Conservation (phyloP, 2,113 vertebrate genomes). For the Ia io region DNA sequence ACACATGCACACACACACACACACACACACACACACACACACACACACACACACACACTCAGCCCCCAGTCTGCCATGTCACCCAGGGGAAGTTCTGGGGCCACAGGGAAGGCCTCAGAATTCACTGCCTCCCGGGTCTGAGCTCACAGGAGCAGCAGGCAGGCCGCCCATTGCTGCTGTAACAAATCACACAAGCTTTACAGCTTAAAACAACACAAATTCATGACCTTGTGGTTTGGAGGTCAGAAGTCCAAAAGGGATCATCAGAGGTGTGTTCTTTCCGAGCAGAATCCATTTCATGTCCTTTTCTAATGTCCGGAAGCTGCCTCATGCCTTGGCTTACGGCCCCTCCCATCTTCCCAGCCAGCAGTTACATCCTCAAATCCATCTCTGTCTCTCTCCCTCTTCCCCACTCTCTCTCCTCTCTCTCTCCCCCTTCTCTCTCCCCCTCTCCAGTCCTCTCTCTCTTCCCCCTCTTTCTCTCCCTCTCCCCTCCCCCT, state of each 20-base stretch:
- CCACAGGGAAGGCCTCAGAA: not conserved
- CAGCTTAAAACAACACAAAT: not conserved
- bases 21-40: no score
- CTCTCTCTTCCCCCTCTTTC: no score
- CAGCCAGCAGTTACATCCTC: not conserved
- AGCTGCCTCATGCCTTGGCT: not conserved
- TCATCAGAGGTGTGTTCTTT: not conserved
- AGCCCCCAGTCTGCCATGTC: not conserved
- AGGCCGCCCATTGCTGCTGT: fast-evolving
- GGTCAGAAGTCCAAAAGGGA: not conserved
- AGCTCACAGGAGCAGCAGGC: not conserved
- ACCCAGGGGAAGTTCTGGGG: not conserved
- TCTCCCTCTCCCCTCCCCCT: no score
- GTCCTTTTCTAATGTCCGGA: not conserved
- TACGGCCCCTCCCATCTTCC: not conserved
- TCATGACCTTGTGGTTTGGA: not conserved
- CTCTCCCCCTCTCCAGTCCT: no score
- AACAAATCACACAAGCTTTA: not conserved
- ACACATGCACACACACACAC: not conserved
- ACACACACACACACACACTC: not conserved
- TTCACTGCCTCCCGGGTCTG: not conserved
- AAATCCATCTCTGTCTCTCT: not conserved
- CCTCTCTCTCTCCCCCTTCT: no score
- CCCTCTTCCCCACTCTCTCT: no score
- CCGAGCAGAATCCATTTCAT: not conserved